Conservation (phyloP, 2,888 invertebrate species). For the Apoda limacodes region DNA sequence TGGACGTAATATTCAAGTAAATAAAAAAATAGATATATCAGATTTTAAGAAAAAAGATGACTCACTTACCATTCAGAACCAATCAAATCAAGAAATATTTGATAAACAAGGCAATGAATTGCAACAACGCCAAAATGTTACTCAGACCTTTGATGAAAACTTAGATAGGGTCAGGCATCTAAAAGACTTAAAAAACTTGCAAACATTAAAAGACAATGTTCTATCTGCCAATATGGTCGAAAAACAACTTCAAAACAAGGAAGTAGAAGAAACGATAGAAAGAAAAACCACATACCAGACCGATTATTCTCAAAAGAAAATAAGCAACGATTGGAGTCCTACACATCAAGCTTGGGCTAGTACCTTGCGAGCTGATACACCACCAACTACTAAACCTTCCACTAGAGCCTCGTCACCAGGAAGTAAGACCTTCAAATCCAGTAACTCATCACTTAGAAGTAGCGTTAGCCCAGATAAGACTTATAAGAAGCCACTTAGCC, state of each 20-base stretch:
- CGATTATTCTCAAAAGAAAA: slow-evolving; percentile 67
- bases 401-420: slow-evolving; percentile 69
- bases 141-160: too few relatives aligned
- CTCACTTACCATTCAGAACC: too few relatives aligned
- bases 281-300: slow-evolving; percentile 67
- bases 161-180: too few relatives aligned
- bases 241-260: slow-evolving; percentile 30
- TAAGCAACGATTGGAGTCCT: slow-evolving; percentile 76
- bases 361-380: slow-evolving; percentile 75
- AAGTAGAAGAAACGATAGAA: slow-evolving; percentile 35
- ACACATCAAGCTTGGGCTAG: slow-evolving; percentile 83
- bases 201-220: too few relatives aligned
- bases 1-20: too few relatives aligned
- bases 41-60: too few relatives aligned
- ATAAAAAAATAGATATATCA: too few relatives aligned
- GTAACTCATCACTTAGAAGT: slow-evolving; percentile 64
- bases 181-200: too few relatives aligned
- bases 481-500: slow-evolving; percentile 40
- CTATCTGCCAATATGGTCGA: too few relatives aligned
- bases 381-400: slow-evolving; percentile 58
- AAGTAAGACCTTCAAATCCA: slow-evolving; percentile 61
- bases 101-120: too few relatives aligned
- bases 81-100: too few relatives aligned
- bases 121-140: too few relatives aligned
- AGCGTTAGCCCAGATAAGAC: slow-evolving; percentile 63